These are phyloP conservation scores for Camelus dromedarius DNA, from an alignment of 2,113 vertebrate genomes.

Conservation along the genomic window DNA sequence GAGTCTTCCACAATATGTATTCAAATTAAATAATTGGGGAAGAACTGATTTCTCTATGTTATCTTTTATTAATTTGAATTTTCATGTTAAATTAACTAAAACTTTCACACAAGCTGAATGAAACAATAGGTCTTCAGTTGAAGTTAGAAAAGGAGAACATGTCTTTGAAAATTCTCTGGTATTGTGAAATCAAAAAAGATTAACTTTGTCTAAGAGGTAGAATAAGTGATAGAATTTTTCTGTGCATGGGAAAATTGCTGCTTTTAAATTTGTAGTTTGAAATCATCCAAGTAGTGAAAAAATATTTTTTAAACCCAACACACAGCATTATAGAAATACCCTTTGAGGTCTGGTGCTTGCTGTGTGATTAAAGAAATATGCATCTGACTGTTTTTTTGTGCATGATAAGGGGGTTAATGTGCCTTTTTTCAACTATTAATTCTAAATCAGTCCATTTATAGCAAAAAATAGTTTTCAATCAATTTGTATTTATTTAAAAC, in stretches of 20 bases:
- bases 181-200: conserved; percentile 43
- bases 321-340: neutral
- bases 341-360: conserved; percentile 2
- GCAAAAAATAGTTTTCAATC: neutral
- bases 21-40: neutral
- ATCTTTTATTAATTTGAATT: conserved; percentile 47
- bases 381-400: neutral
- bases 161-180: conserved; percentile 53
- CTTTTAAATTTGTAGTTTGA: conserved; percentile 55
- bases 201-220: conserved; percentile 20
- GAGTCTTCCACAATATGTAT: neutral
- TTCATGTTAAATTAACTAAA: conserved; percentile 55
- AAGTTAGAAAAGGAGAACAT: neutral
- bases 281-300: conserved; percentile 44
- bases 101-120: neutral
- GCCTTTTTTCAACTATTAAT: neutral
- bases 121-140: conserved; percentile 36
- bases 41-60: neutral
- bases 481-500: conserved; percentile 35
- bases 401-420: conserved; percentile 48
- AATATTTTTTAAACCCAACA: conserved; percentile 37
- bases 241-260: conserved; percentile 44
- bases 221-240: conserved; percentile 46
- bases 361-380: conserved; percentile 3
- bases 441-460: neutral